Percentiles rank a stretch among this genome's conserved stretches.
Evolutionary conservation across 2,113 vertebrate genomes (phyloP).

Genomic region (Tragelaphus buxtoni): DNA sequence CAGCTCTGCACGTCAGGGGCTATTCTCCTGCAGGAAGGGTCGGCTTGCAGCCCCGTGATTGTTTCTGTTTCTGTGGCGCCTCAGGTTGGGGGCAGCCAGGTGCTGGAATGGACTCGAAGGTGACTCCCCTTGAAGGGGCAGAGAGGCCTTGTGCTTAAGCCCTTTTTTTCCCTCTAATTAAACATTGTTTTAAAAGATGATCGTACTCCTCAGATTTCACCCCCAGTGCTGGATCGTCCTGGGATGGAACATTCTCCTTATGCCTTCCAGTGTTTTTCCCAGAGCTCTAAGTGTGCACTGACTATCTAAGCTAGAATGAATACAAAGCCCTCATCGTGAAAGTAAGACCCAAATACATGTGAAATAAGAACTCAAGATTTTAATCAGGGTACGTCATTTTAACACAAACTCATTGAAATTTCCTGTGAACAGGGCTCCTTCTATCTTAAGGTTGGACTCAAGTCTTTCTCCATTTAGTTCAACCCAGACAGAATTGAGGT

Average conservation of each 20-base stretch:
- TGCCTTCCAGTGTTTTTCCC: neutral
- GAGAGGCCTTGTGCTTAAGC: neutral
- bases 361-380: neutral
- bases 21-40: slow-evolving; percentile 69
- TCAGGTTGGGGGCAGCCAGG: slow-evolving; percentile 62
- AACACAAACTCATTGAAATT: neutral
- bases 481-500: neutral
- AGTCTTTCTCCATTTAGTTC: neutral
- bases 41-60: slow-evolving; percentile 36
- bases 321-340: neutral
- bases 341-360: neutral
- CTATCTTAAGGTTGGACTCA: neutral
- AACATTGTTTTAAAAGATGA: neutral
- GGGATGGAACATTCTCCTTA: neutral
- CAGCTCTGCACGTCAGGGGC: slow-evolving; percentile 60
- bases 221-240: neutral
- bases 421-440: neutral
- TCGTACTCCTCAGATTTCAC: neutral
- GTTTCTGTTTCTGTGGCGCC: slow-evolving; percentile 68
- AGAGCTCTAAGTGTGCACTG: neutral
- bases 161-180: neutral
- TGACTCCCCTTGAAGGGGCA: neutral
- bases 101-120: slow-evolving; percentile 35
- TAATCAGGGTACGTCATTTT: neutral
- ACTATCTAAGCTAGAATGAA: neutral